These are phyloP conservation scores for Irena cyanogastra DNA, from an alignment of 2,113 vertebrate genomes.

Conservation along the genomic window DNA sequence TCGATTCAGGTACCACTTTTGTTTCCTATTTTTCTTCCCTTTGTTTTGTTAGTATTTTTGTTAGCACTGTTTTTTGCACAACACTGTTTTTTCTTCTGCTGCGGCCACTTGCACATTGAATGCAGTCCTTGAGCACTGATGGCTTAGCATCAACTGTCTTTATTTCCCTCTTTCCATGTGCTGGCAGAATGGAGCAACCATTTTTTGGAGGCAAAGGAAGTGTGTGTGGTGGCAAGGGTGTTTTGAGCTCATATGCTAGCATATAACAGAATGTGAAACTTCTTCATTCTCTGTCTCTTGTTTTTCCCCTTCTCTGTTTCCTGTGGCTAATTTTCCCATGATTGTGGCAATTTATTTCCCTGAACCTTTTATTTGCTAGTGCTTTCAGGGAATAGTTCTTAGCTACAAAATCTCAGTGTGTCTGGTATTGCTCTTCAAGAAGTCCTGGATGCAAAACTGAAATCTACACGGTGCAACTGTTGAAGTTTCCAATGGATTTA, in stretches of 20 bases:
- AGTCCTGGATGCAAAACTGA: not conserved
- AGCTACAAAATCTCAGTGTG: not conserved
- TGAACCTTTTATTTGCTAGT: not conserved
- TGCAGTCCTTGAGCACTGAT: not conserved
- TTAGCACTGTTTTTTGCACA: not conserved
- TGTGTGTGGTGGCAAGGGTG: rapidly evolving
- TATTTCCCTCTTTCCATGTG: not conserved
- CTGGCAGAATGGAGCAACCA: not conserved
- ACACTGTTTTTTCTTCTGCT: not conserved
- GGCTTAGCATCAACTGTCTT: not conserved
- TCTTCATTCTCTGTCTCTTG: not conserved
- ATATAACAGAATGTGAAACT: not conserved
- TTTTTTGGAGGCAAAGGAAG: not conserved
- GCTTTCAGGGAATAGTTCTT: not conserved
- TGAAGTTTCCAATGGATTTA: not conserved
- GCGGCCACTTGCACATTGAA: not conserved
- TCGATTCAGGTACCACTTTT: not conserved
- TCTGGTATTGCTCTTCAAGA: not conserved
- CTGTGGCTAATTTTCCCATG: not conserved
- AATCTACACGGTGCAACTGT: not conserved
- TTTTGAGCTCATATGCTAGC: not conserved
- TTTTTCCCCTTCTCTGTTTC: not conserved
- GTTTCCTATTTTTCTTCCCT: not conserved
- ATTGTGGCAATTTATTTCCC: not conserved
- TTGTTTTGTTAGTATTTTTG: not conserved